Evolutionary conservation across 2,888 invertebrate genomes (phyloP), one percentile per base, ranked within the genome.

Genomic region (Pandemis cinnamomeana): DNA sequence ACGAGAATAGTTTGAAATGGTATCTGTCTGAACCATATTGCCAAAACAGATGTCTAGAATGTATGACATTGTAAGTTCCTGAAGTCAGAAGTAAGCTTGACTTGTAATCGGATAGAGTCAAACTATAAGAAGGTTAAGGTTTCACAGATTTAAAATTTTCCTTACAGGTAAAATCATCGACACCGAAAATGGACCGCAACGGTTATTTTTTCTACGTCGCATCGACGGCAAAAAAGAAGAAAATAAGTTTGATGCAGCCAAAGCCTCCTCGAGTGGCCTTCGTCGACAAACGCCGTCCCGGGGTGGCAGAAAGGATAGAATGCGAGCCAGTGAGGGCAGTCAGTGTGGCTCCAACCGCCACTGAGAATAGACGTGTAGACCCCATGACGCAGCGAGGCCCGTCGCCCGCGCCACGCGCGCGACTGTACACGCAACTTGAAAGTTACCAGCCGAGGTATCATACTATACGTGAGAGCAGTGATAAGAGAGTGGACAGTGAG

Each of bases 221-320:
- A 8, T 89, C 94, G 2, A 93, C 94, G 5, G 94, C 94, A n/a
- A 94, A 94, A 84, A 94, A 94, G 86, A 94, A 94, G 86, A 94
- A 93, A 84, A 93, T 94, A 79, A 94, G 89, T 82, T 83, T 94
- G 78, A 94, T 94, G 94, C 94, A 94, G 78, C 89, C 93, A 7
- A 90, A 89, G 80, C 91, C 94, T 77, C 94, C 94, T 77, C 87
- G 92, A 81, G 88, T 91, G 76, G 93, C 94, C 74, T 93, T 93
- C 82, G 86, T 83, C 11, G 93, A 92, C 80, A 91, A 90, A 78
- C 90, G 91, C 6, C 84, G 91, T 75, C 89, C 91, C 67, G 93
- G 92, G 86, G 86, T 86, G 67, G 91, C 89, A 63, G 91, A 91
- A 83, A 87, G 91, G 80, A 81, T 91, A 53, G 79, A 83, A 44